Evolutionary conservation across 2,113 vertebrate genomes (phyloP).

Genomic region (Upupa epops): DNA sequence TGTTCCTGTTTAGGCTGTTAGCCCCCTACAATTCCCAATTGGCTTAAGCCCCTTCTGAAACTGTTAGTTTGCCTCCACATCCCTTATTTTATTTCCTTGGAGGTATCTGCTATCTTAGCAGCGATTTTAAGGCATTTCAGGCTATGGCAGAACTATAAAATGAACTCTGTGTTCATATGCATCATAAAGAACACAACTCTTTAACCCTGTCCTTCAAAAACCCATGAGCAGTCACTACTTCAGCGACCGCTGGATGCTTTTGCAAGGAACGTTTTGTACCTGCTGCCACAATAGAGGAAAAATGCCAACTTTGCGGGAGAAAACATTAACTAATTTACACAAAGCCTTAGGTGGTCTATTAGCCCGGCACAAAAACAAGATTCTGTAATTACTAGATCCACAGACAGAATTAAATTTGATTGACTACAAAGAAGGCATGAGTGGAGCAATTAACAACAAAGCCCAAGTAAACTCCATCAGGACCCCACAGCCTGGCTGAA

Average conservation of each 20-base stretch:
- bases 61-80: not conserved
- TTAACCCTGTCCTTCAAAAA: constrained; percentile 34
- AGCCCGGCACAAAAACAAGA: constrained; percentile 30
- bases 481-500: not conserved
- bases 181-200: not conserved
- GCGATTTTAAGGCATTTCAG: constrained; percentile 13
- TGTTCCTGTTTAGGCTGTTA: not conserved
- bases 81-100: not conserved
- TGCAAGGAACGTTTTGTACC: constrained; percentile 17
- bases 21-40: not conserved
- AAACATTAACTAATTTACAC: constrained; percentile 52
- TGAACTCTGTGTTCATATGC: not conserved
- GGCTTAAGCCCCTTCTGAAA: not conserved
- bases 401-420: constrained; percentile 30
- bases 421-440: constrained; percentile 28
- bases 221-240: not conserved
- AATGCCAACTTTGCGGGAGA: constrained; percentile 25
- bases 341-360: constrained; percentile 62
- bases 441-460: constrained; percentile 39
- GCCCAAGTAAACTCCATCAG: not conserved
- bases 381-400: constrained; percentile 26
- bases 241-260: constrained; percentile 18
- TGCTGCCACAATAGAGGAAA: constrained; percentile 16
- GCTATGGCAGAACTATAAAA: not conserved
- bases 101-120: constrained; percentile 28